Base-by-base conservation (phyloP, 2,797 vertebrate genomes). In the Gadopsis bispinosus region DNA sequence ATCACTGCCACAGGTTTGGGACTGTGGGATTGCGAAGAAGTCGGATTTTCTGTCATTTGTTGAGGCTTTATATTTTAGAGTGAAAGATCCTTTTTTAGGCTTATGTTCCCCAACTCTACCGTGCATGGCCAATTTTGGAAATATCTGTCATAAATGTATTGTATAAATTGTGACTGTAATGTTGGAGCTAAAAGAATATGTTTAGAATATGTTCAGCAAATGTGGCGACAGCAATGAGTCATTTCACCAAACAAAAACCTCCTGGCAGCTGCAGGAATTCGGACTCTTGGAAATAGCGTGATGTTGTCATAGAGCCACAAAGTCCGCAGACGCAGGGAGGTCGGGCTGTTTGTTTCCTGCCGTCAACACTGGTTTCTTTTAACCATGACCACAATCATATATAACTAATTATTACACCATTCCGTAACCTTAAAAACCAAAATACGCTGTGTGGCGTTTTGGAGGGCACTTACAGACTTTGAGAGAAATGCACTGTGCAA, bases 31-130 rank as follows among this genome's bases (percentile, higher is more conserved):
- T 67, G 26, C 68, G 56, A 56, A 33, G 29, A 41, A 71, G 58
- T 22, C 20, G 35, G 65, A 58, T 69, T 56, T 64, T 63, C 22
- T 75, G 33, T 84, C 47, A 43, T 79, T 86, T 81, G 41, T 67
- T 84, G 75, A 61, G 75, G 47, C 43, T 61, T 82, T 10, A 37
- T 69, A 58, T 69, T 61, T 68, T 56, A 54, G 29, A 35, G 54
- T 33, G 51, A 78, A 53, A 16, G 75, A 72, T 66, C 17, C 9
- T 61, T 77, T 81, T 83, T 72, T 50, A 71, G 67, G 14, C 2
- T 43, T 20, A 45, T 7, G 5, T 61, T 19, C 16, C 43, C 22
- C 0, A 31, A n/a, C 45, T 54, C 59, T 3, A 41, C 5, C 26
- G 22, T 26, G 20, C 13, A 37, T 1, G 33, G 60, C 8, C 22